Conservation (phyloP, 2,113 vertebrate species). For the Cyphomyrus discorhynchus region DNA sequence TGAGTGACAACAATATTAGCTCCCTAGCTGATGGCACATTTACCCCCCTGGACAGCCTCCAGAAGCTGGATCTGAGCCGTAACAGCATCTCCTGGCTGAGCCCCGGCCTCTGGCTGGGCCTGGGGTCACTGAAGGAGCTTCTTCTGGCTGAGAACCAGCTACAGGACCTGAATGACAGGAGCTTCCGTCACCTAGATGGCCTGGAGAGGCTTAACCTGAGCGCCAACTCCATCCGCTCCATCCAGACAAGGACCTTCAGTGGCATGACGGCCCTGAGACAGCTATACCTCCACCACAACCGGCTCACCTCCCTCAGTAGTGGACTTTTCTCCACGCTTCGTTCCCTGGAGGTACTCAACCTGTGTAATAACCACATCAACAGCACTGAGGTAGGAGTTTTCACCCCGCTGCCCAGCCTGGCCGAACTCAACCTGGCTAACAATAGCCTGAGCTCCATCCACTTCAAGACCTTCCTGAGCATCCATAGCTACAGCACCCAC, state of each 20-base stretch:
- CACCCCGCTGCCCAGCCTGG: slow-evolving; percentile 38
- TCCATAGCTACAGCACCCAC: slow-evolving; percentile 42
- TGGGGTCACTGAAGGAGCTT: slow-evolving; percentile 34
- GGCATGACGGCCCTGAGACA: slow-evolving; percentile 37
- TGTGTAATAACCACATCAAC: slow-evolving; percentile 45
- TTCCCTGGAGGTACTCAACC: slow-evolving; percentile 45
- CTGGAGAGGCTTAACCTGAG: slow-evolving; percentile 40
- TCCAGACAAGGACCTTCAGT: slow-evolving; percentile 33
- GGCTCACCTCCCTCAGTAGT: slow-evolving; percentile 27
- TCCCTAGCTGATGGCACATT: slow-evolving; percentile 33
- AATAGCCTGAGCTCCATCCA: slow-evolving; percentile 41
- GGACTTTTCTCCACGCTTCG: slow-evolving; percentile 44
- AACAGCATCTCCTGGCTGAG: slow-evolving; percentile 38
- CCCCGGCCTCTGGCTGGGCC: slow-evolving; percentile 35
- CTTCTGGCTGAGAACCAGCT: slow-evolving; percentile 32
- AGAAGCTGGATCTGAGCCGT: slow-evolving; percentile 42
- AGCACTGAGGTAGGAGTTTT: slow-evolving; percentile 34
- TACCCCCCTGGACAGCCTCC: slow-evolving; percentile 35
- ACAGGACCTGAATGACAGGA: slow-evolving; percentile 17
- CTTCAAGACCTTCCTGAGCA: slow-evolving; percentile 46
- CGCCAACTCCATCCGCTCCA: slow-evolving; percentile 28
- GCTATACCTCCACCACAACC: slow-evolving; percentile 46
- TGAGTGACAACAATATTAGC: slow-evolving; percentile 42
- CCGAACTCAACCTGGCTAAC: slow-evolving; percentile 37
- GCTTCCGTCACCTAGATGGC: slow-evolving; percentile 37